Base-by-base conservation (phyloP, 2,888 invertebrate genomes). In the Parnassius orleans region DNA sequence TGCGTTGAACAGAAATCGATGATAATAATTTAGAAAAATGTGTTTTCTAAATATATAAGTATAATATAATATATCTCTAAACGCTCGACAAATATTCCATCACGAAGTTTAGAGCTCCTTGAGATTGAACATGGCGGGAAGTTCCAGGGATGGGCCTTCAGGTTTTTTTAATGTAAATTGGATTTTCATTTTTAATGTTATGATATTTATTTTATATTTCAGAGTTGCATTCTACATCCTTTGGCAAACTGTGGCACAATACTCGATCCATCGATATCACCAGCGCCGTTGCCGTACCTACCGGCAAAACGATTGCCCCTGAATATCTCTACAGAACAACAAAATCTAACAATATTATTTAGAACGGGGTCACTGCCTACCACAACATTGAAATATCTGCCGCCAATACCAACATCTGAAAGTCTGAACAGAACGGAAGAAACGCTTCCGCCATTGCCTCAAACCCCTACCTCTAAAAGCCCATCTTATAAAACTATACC, bases 221-320 rank as follows among this genome's bases (percentile, higher is more conserved):
- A 72, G 72, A 70, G 68, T 59, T 72, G 72, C 52, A 69, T 70
- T 57, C 68, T 70, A 44, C 56, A 66, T 59, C 53, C 58, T 2
- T 51, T 66, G 50, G 62, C 66, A 10, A 56, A 60, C 41, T 69
- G 69, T 57, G 60, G 54, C 42, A 56, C 53, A 10, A 56, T n/a
- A 19, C 42, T 52, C 3, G n/a, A 33, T 2, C n/a, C n/a, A n/a
- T n/a, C n/a, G n/a, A n/a, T n/a, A n/a, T n/a, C n/a, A n/a, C n/a
- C n/a, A n/a, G n/a, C n/a, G n/a, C n/a, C n/a, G n/a, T 52, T 57
- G 9, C 53, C 57, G 9, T 60, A 60, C 41, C 24, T 14, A n/a
- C 24, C 64, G 19, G 57, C 53, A 9, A 65, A 55, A 44, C 44
- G 47, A 14, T 56, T 48, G 9, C 50, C n/a, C 5, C 44, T 47